Base-by-base conservation (phyloP, 2,888 invertebrate genomes). In the Gymnoscelis rufifasciata region DNA sequence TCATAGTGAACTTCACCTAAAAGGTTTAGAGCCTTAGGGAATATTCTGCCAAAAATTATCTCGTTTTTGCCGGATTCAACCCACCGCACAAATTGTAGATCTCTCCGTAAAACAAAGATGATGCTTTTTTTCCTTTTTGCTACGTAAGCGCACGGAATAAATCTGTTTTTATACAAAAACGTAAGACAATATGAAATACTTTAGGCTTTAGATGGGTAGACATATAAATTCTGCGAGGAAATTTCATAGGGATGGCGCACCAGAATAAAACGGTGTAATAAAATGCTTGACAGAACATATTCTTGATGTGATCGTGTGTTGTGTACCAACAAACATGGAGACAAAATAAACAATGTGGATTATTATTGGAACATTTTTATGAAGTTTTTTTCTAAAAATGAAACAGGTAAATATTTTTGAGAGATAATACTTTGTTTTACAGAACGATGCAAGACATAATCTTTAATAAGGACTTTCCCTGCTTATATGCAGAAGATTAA, bases 1-100 rank as follows among this genome's bases (percentile, higher is more conserved):
- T 15, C 35, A 19, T 35, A 10, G 15, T 11, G 35, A 35, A 35
- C 15, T 19, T 38, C 14, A 28, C 38, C 38, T 27, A 38, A 38
- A 38, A 38, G 27, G 38, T 28, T 38, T 37, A 14, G 19, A 27
- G 38, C 38, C 27, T 27, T 28, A 27, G 27, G 27, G 37, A 38
- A 38, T 38, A 27, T 15, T 27, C 27, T n/a, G 10, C 26, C 38
- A 26, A 35, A 33, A 35, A 35, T 35, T 35, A 35, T 35, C 35
- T 35, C 35, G 35, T 35, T 35, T 19, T 35, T 35, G 35, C 35
- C 19, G 35, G 11, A 35, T 35, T 35, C 11, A 35, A 35, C 35
- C 35, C 15, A 19, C 35, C 11, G 19, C 10, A 33, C 15, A 35
- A 35, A 35, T 35, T 35, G 35, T 35, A 35, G 19, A 35, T 15